phyloP scores from a whole-genome alignment of 2,113 vertebrate species.

The Chionis minor region DNA sequence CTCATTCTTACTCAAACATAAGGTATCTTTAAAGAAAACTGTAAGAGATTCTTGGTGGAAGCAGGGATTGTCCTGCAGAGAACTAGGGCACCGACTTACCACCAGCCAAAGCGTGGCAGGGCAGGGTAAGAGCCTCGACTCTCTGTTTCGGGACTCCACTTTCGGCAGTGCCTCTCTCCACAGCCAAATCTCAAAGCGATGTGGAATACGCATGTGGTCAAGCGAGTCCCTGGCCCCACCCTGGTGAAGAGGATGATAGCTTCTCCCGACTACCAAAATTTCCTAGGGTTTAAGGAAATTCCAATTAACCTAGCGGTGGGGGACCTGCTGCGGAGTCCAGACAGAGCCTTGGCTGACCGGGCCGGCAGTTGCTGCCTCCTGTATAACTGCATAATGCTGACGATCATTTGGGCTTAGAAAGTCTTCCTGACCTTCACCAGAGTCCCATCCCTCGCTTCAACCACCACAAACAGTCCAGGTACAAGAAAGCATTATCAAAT shows the following conservation, averaged over 20 bases:
- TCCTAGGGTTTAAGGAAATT: not conserved
- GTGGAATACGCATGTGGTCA: accelerated
- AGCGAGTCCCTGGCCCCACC: not conserved
- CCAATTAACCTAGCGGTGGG: not conserved
- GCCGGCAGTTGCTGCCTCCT: not conserved
- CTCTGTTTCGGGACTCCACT: accelerated
- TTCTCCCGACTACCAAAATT: not conserved
- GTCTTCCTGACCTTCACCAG: not conserved
- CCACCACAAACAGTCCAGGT: not conserved
- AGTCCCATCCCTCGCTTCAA: not conserved
- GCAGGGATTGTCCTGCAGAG: not conserved
- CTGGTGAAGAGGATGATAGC: accelerated
- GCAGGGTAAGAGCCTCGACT: accelerated
- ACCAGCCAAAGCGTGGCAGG: not conserved
- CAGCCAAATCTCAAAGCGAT: not conserved
- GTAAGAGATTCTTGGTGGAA: not conserved
- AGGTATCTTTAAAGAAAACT: not conserved
- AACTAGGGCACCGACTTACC: accelerated
- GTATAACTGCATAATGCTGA: accelerated
- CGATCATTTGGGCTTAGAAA: not conserved
- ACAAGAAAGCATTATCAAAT: not conserved
- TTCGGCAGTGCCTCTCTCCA: accelerated
- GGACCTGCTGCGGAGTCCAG: not conserved
- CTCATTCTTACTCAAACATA: not conserved
- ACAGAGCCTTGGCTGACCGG: not conserved